Percentiles rank a stretch among this genome's conserved stretches.
phyloP scores from a whole-genome alignment of 2,888 invertebrate genomes.

The Metacarcinus magister region DNA sequence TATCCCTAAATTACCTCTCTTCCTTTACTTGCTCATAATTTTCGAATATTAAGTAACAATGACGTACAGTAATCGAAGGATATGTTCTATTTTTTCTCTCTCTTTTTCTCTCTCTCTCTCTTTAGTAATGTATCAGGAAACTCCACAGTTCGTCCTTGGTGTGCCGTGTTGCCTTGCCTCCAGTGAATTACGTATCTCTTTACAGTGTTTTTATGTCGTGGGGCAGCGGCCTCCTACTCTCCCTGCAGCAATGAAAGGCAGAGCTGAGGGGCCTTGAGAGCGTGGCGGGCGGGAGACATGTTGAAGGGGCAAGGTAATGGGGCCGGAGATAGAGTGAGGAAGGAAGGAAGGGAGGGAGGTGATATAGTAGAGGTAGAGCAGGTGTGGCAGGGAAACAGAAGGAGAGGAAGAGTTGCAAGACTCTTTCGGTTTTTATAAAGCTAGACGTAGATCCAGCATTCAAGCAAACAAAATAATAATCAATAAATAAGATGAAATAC shows the following conservation, averaged over 20 bases:
- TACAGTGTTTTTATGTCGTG: background rate
- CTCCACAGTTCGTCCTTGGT: background rate
- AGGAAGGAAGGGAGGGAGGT: too few relatives aligned
- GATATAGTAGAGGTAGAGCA: background rate
- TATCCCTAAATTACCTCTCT: too few relatives aligned
- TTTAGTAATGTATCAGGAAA: background rate
- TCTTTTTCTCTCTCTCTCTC: background rate
- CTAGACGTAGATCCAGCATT: background rate
- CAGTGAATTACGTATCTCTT: background rate
- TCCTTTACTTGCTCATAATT: too few relatives aligned
- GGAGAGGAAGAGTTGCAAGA: background rate
- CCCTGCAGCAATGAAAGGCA: background rate
- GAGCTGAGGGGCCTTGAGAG: background rate
- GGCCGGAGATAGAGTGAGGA: background rate
- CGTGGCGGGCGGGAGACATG: background rate
- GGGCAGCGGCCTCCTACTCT: background rate
- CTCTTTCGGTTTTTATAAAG: background rate
- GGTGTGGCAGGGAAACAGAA: background rate
- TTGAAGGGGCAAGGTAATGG: background rate
- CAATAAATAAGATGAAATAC: background rate
- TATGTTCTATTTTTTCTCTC: too few relatives aligned
- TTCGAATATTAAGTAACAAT: too few relatives aligned
- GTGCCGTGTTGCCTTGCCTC: background rate
- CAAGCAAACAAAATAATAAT: background rate
- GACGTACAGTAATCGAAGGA: too few relatives aligned